Evolutionary conservation across 1,140 invertebrate genomes (phyloP).

Genomic region (Ceratosolen solmsi): DNA sequence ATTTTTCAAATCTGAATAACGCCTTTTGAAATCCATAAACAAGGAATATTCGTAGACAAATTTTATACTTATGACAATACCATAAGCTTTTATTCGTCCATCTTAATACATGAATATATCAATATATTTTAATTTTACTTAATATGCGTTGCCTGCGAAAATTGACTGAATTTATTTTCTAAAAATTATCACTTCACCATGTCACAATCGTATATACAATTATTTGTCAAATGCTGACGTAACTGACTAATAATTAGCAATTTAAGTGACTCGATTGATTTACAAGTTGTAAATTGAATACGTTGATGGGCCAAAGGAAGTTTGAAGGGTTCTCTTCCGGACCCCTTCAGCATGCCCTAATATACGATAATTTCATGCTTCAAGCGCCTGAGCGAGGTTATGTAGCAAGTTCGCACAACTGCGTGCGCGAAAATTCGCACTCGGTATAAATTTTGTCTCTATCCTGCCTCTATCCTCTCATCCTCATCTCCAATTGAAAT

Average conservation of each 20-base stretch:
- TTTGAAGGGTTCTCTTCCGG: neutral
- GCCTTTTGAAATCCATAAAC: neutral
- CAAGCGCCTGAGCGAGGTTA: neutral
- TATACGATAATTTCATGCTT: neutral
- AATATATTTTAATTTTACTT: too few species aligned
- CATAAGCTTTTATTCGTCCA: too few species aligned
- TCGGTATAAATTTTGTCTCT: neutral
- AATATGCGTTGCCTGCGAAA: too few species aligned
- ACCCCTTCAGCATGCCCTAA: neutral
- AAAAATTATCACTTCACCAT: too few species aligned
- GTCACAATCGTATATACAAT: too few species aligned
- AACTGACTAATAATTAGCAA: neutral
- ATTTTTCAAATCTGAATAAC: constrained; percentile 30
- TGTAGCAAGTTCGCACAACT: neutral
- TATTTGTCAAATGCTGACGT: too few species aligned
- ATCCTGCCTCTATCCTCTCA: neutral
- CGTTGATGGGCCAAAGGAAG: neutral
- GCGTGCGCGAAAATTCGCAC: neutral
- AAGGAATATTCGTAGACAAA: neutral
- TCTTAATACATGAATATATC: too few species aligned
- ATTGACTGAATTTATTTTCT: too few species aligned
- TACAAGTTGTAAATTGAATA: neutral
- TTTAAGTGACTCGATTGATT: neutral
- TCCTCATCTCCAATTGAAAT: constrained; percentile 43
- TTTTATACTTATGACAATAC: too few species aligned